Evolutionary conservation across 2,113 vertebrate species (phyloP).

Genomic region (Hippocampus zosterae): DNA sequence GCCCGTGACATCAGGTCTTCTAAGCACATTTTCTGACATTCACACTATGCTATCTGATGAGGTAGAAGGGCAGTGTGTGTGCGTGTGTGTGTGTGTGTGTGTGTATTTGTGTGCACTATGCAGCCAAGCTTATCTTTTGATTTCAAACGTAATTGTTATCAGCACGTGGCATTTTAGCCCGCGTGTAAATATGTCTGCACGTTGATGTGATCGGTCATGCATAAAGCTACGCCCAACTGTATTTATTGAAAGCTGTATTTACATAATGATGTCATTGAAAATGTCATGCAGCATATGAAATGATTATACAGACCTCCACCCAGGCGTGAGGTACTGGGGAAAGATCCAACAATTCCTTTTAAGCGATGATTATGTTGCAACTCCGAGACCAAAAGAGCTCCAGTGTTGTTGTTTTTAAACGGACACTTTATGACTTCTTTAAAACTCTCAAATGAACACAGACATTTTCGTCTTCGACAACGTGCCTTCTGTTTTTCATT

Average conservation of each 20-base stretch:
- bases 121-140: constrained; percentile 26
- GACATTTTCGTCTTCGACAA: no score
- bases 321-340: no score
- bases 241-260: constrained; percentile 11
- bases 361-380: no score
- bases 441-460: no score
- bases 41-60: constrained; percentile 34
- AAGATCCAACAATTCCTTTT: no score
- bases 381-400: no score
- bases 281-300: neutral
- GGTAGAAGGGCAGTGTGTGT: constrained; percentile 28
- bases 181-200: constrained; percentile 11
- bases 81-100: constrained; percentile 20
- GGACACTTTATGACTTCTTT: no score
- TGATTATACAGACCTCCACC: neutral
- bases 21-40: constrained; percentile 47
- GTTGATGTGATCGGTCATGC: constrained; percentile 16
- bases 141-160: constrained; percentile 48
- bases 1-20: constrained; percentile 24
- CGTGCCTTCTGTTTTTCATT: no score
- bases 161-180: constrained; percentile 31
- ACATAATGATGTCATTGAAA: neutral
- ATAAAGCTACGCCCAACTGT: neutral
- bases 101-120: neutral
- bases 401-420: no score